These are phyloP conservation scores for Eurystomus gularis DNA, from an alignment of 2,113 vertebrate species.

Conservation along the genomic window DNA sequence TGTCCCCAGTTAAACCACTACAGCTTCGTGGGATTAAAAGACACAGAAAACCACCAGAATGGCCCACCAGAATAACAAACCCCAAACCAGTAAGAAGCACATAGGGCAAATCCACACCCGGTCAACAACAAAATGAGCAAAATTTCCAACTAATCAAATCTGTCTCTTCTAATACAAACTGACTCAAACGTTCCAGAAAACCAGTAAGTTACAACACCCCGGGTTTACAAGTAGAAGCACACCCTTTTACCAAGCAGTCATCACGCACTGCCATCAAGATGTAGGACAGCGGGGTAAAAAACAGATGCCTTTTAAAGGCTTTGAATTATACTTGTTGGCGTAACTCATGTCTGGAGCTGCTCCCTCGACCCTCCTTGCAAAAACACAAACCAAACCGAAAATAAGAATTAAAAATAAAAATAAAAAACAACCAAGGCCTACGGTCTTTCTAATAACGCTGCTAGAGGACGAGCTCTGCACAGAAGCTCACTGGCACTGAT, in stretches of 20 bases:
- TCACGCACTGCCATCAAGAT: background rate
- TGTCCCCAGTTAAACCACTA: background rate
- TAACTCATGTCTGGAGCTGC: background rate
- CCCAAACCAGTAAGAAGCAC: background rate
- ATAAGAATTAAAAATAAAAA: background rate
- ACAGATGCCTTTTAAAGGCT: background rate
- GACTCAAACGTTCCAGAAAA: background rate
- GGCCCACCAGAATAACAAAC: background rate
- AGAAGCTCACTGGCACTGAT: slow-evolving; percentile 21
- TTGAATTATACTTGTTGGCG: background rate
- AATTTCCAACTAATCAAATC: background rate
- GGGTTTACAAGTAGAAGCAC: background rate
- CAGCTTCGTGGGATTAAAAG: background rate
- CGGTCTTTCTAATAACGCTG: background rate
- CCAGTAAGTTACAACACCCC: fast-evolving
- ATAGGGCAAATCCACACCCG: background rate
- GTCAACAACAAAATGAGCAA: background rate
- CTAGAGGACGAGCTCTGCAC: background rate
- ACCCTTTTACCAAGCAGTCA: background rate
- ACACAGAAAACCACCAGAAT: background rate
- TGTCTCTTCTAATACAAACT: background rate
- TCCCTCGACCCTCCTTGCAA: background rate
- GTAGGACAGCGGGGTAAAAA: background rate
- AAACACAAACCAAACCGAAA: background rate
- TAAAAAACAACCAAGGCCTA: background rate